Evolutionary conservation across 2,888 invertebrate genomes (phyloP).

Genomic region (Hipparchia sbordonii): DNA sequence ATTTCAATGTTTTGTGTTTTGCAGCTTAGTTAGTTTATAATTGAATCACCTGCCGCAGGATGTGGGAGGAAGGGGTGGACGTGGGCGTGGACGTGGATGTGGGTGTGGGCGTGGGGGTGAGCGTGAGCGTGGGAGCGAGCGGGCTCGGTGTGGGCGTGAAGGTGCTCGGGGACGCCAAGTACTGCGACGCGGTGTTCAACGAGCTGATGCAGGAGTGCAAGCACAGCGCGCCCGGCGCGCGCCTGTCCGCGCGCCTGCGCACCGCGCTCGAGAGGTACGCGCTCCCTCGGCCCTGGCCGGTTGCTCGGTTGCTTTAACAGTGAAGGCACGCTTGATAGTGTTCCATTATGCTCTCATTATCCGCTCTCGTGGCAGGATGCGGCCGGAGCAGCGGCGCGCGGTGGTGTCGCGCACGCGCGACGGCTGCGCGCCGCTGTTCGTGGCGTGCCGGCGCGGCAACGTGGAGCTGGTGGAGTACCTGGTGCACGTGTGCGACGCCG

Average conservation of each 20-base stretch:
- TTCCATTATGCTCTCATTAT: too few relatives aligned
- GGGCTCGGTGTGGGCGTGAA: constrained; percentile 10
- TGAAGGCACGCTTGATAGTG: too few relatives aligned
- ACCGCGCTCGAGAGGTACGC: constrained; percentile 66
- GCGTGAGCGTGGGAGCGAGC: neutral
- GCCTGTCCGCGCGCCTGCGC: constrained; percentile 75
- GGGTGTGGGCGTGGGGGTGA: constrained; percentile 9
- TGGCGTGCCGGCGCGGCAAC: constrained; percentile 90
- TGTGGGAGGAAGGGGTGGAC: constrained; percentile 1
- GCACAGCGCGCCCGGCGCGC: constrained; percentile 86
- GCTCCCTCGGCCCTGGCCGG: neutral
- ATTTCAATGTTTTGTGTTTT: too few relatives aligned
- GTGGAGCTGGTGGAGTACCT: constrained; percentile 93
- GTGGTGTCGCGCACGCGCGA: constrained; percentile 87
- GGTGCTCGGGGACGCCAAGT: constrained; percentile 40
- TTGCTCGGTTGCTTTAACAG: neutral
- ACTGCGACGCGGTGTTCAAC: constrained; percentile 70
- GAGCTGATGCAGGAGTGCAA: constrained; percentile 87
- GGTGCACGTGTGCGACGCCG: constrained; percentile 90
- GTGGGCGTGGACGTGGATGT: neutral
- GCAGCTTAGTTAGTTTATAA: too few relatives aligned
- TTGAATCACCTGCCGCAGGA: neutral
- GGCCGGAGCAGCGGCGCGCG: constrained; percentile 84
- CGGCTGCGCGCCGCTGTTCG: constrained; percentile 92
- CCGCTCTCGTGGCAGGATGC: constrained; percentile 62